Evolutionary conservation across 2,113 vertebrate genomes (phyloP).

Genomic region (Carettochelys insculpta): DNA sequence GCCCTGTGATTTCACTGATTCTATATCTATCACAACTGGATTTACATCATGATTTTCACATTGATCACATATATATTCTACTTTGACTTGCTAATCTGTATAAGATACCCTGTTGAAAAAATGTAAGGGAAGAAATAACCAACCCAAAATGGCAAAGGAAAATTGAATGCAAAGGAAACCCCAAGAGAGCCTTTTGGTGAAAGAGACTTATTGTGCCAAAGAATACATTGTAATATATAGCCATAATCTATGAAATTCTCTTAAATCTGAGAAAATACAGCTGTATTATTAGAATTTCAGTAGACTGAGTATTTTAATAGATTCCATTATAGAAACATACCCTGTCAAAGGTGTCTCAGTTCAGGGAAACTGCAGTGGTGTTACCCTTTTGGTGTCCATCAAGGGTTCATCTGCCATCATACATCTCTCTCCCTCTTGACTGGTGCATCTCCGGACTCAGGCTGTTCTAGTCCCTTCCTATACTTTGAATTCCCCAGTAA

Average conservation of each 20-base stretch:
- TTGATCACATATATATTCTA: background rate
- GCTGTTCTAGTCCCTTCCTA: background rate
- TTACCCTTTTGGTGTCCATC: too few relatives aligned
- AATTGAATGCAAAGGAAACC: background rate
- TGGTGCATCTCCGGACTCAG: background rate
- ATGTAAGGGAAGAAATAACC: background rate
- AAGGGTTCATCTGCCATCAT: too few relatives aligned
- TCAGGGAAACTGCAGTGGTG: background rate
- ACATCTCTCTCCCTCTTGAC: background rate
- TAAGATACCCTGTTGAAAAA: background rate
- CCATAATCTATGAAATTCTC: background rate
- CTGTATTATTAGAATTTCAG: background rate
- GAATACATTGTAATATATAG: background rate
- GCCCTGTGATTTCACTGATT: background rate
- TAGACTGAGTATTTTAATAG: background rate
- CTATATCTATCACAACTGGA: background rate
- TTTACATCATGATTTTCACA: background rate
- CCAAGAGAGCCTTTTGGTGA: fast-evolving
- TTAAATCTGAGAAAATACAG: background rate
- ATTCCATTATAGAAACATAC: background rate
- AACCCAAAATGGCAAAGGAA: fast-evolving
- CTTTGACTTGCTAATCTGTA: background rate
- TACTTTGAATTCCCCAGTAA: background rate
- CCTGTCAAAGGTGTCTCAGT: background rate
- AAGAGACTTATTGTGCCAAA: background rate